Conservation (phyloP, 1,140 invertebrate species). For the Drosophila varians region DNA sequence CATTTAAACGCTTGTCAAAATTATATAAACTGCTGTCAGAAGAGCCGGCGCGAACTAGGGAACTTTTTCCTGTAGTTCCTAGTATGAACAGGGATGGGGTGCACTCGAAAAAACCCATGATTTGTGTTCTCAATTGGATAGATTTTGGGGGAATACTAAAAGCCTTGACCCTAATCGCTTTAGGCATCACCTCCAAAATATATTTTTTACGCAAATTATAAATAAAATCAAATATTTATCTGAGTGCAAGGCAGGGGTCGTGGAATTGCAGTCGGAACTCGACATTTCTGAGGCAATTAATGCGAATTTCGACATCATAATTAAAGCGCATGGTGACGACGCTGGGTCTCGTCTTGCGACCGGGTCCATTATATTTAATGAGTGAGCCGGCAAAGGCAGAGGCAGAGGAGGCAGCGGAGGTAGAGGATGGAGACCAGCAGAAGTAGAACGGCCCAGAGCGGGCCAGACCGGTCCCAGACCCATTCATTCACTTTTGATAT, state of each 20-base stretch:
- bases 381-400: conserved; percentile 41
- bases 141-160: background rate
- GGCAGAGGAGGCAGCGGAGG: too few species aligned
- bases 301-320: conserved; percentile 81
- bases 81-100: conserved; percentile 21
- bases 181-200: background rate
- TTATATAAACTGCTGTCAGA: conserved; percentile 72
- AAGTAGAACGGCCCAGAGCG: conserved; percentile 43
- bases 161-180: background rate
- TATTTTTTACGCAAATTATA: background rate
- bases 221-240: background rate
- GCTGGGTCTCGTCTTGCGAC: conserved; percentile 59
- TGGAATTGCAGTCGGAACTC: conserved; percentile 23
- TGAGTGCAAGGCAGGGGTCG: conserved; percentile 20
- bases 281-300: conserved; percentile 72
- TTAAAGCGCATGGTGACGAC: conserved; percentile 73
- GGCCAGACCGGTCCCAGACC: conserved; percentile 58
- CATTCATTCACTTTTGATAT: conserved; percentile 79
- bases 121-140: background rate
- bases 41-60: conserved; percentile 27
- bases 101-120: conserved; percentile 1
- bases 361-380: conserved; percentile 76
- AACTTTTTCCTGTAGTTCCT: conserved; percentile 17
- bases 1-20: conserved; percentile 78
- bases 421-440: conserved; percentile 53